Percentiles rank a stretch among this genome's conserved stretches.
phyloP scores from a whole-genome alignment of 2,888 invertebrate species.

The Sylvicola cinctus region DNA sequence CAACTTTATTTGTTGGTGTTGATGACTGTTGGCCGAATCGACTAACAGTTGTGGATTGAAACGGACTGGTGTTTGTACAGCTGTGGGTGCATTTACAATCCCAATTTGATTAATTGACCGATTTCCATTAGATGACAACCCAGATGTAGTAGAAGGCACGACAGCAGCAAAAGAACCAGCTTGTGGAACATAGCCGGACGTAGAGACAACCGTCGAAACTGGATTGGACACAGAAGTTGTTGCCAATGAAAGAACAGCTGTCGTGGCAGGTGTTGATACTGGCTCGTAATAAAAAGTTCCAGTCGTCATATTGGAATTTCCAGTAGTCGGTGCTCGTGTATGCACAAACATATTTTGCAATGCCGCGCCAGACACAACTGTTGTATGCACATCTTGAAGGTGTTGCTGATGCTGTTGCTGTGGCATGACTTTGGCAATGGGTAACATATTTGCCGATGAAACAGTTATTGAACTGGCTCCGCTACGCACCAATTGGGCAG shows the following conservation, averaged over 20 bases:
- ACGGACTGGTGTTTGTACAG: conserved; percentile 13
- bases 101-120: background rate
- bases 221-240: conserved; percentile 5
- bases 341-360: background rate
- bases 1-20: background rate
- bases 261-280: background rate
- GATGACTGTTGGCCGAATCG: conserved; percentile 3
- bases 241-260: background rate
- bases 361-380: background rate
- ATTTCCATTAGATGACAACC: background rate
- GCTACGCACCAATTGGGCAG: background rate
- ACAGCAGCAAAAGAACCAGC: conserved; percentile 24
- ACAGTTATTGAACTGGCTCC: background rate
- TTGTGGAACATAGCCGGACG: conserved; percentile 18
- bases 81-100: conserved; percentile 1
- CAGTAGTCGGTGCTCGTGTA: background rate
- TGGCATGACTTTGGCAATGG: conserved; percentile 22
- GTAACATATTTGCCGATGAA: conserved; percentile 12
- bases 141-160: conserved; percentile 14
- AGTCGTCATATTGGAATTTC: background rate
- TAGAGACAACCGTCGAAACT: conserved; percentile 20
- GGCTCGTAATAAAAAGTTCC: background rate
- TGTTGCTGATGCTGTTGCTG: conserved; percentile 2
- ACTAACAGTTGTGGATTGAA: conserved; percentile 15
- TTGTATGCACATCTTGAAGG: background rate